Conservation (phyloP, 2,113 vertebrate species). For the Helogale parvula region DNA sequence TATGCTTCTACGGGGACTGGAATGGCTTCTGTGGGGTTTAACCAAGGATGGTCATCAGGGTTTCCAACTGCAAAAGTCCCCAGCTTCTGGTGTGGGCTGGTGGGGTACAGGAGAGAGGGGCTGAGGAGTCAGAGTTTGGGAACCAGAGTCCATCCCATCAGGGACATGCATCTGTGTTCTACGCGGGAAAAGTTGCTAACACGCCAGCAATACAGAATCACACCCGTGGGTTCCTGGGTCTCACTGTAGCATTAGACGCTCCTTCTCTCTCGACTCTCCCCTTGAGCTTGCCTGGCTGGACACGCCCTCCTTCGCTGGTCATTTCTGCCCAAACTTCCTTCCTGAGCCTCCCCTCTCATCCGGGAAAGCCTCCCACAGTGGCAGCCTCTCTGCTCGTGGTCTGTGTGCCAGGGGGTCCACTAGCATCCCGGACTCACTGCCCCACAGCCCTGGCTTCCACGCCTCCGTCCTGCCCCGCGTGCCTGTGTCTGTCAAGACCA, state of each 20-base stretch:
- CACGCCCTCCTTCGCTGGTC: not conserved
- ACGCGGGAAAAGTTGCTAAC: not conserved
- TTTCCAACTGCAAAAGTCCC: not conserved
- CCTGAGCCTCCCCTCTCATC: not conserved
- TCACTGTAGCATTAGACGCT: accelerated
- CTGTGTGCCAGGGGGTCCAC: not conserved
- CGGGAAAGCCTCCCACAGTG: accelerated
- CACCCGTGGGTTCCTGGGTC: too few species aligned
- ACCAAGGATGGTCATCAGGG: not conserved
- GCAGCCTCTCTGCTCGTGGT: not conserved
- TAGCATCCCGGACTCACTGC: not conserved
- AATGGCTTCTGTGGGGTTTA: not conserved
- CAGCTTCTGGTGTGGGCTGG: too few species aligned
- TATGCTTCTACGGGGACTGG: not conserved
- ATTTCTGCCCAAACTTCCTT: too few species aligned
- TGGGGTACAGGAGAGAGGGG: too few species aligned
- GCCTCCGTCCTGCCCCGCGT: not conserved
- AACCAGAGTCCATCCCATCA: too few species aligned
- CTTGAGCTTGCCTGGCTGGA: not conserved
- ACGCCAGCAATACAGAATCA: accelerated
- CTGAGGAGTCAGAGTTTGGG: not conserved
- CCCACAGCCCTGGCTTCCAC: not conserved
- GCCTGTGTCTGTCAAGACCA: not conserved
- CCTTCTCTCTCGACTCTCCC: not conserved
- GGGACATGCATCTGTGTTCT: not conserved